Conservation (phyloP, 2,888 invertebrate species). For the Ormyrus pomaceus region DNA sequence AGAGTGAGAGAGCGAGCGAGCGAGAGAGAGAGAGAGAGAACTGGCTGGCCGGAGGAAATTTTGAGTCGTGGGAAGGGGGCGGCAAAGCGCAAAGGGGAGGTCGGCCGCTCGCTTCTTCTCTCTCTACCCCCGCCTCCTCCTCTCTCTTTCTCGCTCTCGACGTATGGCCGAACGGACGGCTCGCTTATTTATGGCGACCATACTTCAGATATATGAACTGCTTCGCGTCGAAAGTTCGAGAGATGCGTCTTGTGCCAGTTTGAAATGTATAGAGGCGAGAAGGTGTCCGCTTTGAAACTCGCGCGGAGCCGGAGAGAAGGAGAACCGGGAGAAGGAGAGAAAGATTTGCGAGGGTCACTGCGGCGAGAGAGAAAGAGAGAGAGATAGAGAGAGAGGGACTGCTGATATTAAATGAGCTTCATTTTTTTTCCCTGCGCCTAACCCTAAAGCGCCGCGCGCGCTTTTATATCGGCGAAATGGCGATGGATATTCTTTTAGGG, state of each 20-base stretch:
- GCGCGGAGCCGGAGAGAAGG: not conserved
- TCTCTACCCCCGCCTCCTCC: constrained; percentile 28
- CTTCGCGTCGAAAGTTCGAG: constrained; percentile 75
- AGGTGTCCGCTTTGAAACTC: constrained; percentile 58
- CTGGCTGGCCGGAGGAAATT: constrained; percentile 60
- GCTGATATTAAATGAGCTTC: constrained; percentile 70
- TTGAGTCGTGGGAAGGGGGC: constrained; percentile 54
- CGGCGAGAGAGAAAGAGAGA: not conserved
- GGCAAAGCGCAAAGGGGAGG: constrained; percentile 42
- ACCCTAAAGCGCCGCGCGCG: not conserved
- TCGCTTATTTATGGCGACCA: constrained; percentile 75
- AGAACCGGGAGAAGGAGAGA: constrained; percentile 22
- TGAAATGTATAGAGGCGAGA: constrained; percentile 71
- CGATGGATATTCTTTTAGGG: constrained; percentile 1
- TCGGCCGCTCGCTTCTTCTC: constrained; percentile 15
- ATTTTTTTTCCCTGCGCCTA: constrained; percentile 58
- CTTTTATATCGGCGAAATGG: constrained; percentile 10
- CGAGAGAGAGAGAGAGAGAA: constrained; percentile 9
- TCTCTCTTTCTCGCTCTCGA: constrained; percentile 15
- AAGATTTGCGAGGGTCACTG: constrained; percentile 73
- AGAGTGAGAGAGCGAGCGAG: constrained; percentile 7
- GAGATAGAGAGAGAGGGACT: constrained; percentile 28
- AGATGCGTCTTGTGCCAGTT: constrained; percentile 73
- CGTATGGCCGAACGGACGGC: constrained; percentile 69
- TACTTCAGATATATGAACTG: constrained; percentile 76